These are phyloP conservation scores for Chiloscyllium punctatum DNA, from an alignment of 2,797 vertebrate species.

Conservation along the genomic window DNA sequence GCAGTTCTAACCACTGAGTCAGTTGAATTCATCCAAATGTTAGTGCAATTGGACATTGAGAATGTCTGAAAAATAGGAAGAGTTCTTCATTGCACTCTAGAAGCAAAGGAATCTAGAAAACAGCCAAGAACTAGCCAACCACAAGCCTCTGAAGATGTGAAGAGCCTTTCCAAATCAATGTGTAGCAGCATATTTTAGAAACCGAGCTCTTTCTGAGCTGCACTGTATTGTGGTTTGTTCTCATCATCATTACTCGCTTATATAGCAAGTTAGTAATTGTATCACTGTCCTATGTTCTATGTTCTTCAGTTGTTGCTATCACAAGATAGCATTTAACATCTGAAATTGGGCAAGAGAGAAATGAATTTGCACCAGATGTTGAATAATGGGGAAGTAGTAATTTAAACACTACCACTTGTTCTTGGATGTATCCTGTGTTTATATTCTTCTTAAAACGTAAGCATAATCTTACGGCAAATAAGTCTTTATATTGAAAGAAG, in stretches of 20 bases:
- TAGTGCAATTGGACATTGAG: neutral
- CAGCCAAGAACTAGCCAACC: neutral
- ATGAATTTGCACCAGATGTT: neutral
- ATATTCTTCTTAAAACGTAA: neutral
- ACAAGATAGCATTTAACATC: neutral
- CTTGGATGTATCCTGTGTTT: conserved; percentile 10
- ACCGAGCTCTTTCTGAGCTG: neutral
- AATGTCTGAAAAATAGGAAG: neutral
- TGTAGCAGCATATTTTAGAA: neutral
- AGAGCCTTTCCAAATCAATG: neutral
- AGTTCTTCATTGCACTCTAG: neutral
- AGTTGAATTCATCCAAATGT: neutral
- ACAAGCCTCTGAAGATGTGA: neutral
- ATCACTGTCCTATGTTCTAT: too few species aligned
- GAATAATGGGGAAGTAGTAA: neutral
- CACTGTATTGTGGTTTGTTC: neutral
- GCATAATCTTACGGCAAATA: neutral
- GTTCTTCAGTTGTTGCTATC: neutral
- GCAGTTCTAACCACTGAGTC: too few species aligned
- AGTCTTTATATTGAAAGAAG: neutral
- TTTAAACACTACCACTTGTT: conserved; percentile 40
- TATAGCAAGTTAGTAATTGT: neutral
- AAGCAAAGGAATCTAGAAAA: neutral
- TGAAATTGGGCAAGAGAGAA: neutral
- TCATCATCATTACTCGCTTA: neutral